Evolutionary conservation across 2,888 invertebrate genomes (phyloP).

Genomic region (Morpho helenor): DNA sequence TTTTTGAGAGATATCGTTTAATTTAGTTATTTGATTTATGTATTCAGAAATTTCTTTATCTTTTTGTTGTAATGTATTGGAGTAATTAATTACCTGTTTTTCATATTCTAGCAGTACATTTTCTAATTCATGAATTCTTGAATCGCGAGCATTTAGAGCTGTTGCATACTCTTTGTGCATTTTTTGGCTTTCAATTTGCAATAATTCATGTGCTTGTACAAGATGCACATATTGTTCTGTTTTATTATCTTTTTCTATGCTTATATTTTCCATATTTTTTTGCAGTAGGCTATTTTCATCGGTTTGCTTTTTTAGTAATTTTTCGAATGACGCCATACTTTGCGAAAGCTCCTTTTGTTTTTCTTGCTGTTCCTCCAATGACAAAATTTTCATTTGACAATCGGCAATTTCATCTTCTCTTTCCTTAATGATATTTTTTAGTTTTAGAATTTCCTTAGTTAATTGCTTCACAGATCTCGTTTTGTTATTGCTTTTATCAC

Average conservation of each 20-base stretch:
- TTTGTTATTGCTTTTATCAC: slow-evolving; percentile 57
- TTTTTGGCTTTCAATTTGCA: slow-evolving; percentile 57
- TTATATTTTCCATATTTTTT: slow-evolving; percentile 51
- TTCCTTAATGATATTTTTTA: slow-evolving; percentile 72
- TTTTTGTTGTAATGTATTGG: slow-evolving; percentile 63
- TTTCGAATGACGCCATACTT: slow-evolving; percentile 52
- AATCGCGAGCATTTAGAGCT: slow-evolving; percentile 60
- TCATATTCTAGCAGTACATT: slow-evolving; percentile 69
- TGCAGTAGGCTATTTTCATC: slow-evolving; percentile 63
- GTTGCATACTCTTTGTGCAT: slow-evolving; percentile 56
- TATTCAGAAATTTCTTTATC: slow-evolving; percentile 70
- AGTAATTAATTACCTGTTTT: slow-evolving; percentile 64
- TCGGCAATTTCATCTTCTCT: slow-evolving; percentile 74
- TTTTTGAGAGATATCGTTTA: slow-evolving; percentile 73
- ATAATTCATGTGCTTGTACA: slow-evolving; percentile 45
- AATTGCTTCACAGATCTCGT: slow-evolving; percentile 69
- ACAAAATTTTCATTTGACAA: slow-evolving; percentile 74
- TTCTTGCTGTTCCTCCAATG: slow-evolving; percentile 69
- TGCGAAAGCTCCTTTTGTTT: slow-evolving; percentile 60
- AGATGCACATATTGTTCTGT: slow-evolving; percentile 45
- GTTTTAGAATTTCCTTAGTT: slow-evolving; percentile 73
- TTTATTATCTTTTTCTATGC: slow-evolving; percentile 45
- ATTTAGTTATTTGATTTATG: slow-evolving; percentile 74
- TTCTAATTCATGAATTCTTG: slow-evolving; percentile 71
- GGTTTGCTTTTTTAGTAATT: slow-evolving; percentile 57